phyloP scores from a whole-genome alignment of 2,888 invertebrate genomes.

The Drosophila longiperda region DNA sequence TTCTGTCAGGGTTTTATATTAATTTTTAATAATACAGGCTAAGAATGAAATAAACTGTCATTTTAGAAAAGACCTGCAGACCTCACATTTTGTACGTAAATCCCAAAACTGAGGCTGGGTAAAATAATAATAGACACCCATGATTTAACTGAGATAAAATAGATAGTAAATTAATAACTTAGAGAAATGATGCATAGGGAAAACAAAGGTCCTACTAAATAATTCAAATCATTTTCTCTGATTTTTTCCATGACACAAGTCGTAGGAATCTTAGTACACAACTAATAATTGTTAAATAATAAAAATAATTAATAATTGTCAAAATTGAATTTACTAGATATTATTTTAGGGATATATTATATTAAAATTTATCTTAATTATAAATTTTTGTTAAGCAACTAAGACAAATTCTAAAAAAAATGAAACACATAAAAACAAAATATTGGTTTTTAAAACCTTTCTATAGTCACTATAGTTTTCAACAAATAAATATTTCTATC shows the following conservation, averaged over 20 bases:
- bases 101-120: neutral
- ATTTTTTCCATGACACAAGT: neutral
- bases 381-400: neutral
- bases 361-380: too few relatives aligned
- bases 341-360: too few relatives aligned
- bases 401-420: too few relatives aligned
- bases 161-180: neutral
- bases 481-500: neutral
- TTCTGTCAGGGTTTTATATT: neutral
- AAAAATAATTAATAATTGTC: neutral
- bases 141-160: neutral
- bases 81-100: neutral
- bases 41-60: too few relatives aligned
- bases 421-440: too few relatives aligned
- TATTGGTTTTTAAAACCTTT: too few relatives aligned
- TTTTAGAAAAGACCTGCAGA: neutral
- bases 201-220: neutral
- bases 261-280: neutral
- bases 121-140: neutral
- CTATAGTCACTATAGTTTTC: too few relatives aligned
- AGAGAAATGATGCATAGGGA: neutral
- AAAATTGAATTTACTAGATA: too few relatives aligned
- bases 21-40: too few relatives aligned
- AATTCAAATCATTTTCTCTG: neutral
- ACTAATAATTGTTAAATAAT: neutral